Conservation (phyloP, 2,888 invertebrate genomes). For the Syrphus vitripennis region DNA sequence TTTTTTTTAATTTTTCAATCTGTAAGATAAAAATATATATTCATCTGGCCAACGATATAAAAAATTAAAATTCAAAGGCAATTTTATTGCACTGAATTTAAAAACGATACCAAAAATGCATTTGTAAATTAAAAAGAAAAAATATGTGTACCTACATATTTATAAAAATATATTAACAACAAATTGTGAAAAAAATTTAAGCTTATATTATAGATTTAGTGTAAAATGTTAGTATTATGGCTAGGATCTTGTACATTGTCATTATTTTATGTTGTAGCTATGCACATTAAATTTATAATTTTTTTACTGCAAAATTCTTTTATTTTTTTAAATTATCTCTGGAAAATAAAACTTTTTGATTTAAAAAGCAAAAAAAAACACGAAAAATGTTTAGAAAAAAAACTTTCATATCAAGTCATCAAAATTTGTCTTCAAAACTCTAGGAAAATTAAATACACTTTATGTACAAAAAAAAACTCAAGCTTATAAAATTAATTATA, state of each 20-base stretch:
- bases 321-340: neutral
- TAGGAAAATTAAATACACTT: neutral
- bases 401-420: neutral
- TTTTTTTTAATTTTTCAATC: conserved; percentile 25
- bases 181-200: conserved; percentile 7
- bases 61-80: neutral
- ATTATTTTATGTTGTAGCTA: conserved; percentile 3
- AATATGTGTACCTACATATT: neutral
- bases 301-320: neutral
- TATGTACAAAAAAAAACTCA: neutral
- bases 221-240: neutral
- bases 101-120: conserved; percentile 65
- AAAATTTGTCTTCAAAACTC: neutral
- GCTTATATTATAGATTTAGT: conserved; percentile 1
- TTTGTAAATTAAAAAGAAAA: conserved; percentile 45
- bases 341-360: neutral
- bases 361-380: neutral
- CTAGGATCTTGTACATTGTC: conserved; percentile 40
- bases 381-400: no score
- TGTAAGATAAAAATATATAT: conserved; percentile 23
- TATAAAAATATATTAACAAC: neutral
- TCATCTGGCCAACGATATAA: conserved; percentile 36
- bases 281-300: conserved; percentile 10
- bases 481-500: neutral
- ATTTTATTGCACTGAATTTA: conserved; percentile 12